Conservation (phyloP, 64 coral and sea anemone species). For the Catalaphyllia jardinei region DNA sequence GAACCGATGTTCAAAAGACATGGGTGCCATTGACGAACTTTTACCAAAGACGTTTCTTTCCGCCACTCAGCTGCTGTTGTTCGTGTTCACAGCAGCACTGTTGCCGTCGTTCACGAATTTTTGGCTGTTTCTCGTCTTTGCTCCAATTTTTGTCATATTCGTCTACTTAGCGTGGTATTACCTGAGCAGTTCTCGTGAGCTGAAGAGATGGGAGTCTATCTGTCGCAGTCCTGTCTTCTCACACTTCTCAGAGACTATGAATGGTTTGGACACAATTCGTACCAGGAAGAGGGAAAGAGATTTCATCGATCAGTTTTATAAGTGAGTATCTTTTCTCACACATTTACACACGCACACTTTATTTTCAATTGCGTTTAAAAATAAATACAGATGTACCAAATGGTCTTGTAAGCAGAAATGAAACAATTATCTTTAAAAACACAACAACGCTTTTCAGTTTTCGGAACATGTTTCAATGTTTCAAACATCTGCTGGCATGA, state of each 20-base stretch:
- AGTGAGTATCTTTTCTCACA: background rate
- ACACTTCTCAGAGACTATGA: constrained; percentile 56
- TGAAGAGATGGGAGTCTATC: constrained; percentile 33
- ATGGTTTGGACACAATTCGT: constrained; percentile 57
- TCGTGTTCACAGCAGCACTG: constrained; percentile 14
- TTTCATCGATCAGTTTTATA: constrained; percentile 44
- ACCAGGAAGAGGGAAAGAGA: constrained; percentile 30
- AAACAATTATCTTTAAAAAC: no score
- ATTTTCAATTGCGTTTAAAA: no score
- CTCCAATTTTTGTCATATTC: background rate
- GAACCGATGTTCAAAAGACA: constrained; percentile 42
- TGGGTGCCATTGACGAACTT: constrained; percentile 43
- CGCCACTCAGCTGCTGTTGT: constrained; percentile 19
- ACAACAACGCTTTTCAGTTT: no score
- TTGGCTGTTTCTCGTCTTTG: constrained; percentile 8
- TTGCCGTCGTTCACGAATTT: constrained; percentile 26
- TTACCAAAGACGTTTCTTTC: constrained; percentile 30
- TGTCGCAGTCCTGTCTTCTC: constrained; percentile 54
- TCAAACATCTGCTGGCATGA: no score
- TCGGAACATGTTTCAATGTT: no score
- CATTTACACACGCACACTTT: background rate
- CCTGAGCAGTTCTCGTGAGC: constrained; percentile 30
- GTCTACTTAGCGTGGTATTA: constrained; percentile 15
- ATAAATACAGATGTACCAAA: no score
- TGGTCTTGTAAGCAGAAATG: no score